Evolutionary conservation across 2,888 invertebrate species (phyloP).

Genomic region (Caenorhabditis plicata): DNA sequence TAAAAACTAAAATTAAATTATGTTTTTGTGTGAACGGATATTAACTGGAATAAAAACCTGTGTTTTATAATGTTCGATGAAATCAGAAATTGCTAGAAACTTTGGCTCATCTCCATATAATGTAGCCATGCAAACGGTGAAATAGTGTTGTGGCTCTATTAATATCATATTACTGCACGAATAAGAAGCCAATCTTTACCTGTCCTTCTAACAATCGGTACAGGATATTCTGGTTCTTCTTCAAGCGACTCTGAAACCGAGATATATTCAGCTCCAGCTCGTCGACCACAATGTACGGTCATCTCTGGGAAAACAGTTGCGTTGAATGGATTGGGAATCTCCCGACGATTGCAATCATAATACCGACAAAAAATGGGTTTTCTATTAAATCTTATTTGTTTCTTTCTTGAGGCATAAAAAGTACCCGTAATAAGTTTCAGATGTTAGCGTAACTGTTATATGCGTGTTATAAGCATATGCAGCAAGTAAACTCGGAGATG

Average conservation of each 20-base stretch:
- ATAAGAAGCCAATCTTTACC: not conserved
- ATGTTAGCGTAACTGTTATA: not conserved
- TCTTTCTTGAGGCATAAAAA: too few species aligned
- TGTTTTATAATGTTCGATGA: constrained; percentile 23
- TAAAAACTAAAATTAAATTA: too few species aligned
- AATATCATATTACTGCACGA: too few species aligned
- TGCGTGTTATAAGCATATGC: constrained; percentile 1
- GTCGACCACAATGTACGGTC: constrained; percentile 15
- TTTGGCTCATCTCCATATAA: constrained; percentile 22
- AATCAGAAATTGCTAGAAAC: constrained; percentile 20
- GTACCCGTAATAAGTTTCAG: not conserved
- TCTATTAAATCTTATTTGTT: too few species aligned
- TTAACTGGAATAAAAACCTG: too few species aligned
- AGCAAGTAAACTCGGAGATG: not conserved
- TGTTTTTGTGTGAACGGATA: too few species aligned
- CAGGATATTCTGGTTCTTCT: constrained; percentile 5
- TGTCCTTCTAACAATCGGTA: not conserved
- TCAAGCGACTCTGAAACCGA: constrained; percentile 2
- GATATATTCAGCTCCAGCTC: constrained; percentile 19
- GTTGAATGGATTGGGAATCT: constrained; percentile 2
- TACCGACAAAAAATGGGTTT: constrained; percentile 16
- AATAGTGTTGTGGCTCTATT: constrained; percentile 11
- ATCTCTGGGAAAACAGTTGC: constrained; percentile 16
- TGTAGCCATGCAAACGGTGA: constrained; percentile 24
- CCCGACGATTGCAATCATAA: constrained; percentile 15